These are phyloP conservation scores for Danionella dracula DNA, from an alignment of 2,797 vertebrate species.

Conservation along the genomic window DNA sequence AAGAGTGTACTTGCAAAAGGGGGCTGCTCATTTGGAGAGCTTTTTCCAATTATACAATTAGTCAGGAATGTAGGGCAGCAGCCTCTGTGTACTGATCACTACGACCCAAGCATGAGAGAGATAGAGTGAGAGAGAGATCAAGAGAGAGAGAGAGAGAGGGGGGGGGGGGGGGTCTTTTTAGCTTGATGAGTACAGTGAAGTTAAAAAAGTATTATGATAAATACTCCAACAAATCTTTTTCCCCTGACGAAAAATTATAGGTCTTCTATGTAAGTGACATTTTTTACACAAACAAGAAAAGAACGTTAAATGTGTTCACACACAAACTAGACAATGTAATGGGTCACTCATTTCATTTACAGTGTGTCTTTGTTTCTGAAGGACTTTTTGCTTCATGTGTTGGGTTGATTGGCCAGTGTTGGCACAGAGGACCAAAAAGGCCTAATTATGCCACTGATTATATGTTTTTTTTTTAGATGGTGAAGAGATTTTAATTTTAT, in stretches of 20 bases:
- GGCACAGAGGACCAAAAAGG: conserved; percentile 28
- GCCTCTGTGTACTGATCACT: conserved; percentile 64
- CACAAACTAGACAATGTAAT: conserved; percentile 50
- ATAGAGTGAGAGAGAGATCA: too few relatives aligned
- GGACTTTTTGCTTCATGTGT: conserved; percentile 22
- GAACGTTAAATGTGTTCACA: conserved; percentile 50
- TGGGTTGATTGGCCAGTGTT: conserved; percentile 35
- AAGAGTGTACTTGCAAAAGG: conserved; percentile 51
- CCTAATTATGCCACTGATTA: conserved; percentile 41
- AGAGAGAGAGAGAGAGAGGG: too few relatives aligned
- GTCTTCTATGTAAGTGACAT: conserved; percentile 17
- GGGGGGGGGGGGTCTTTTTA: conserved; percentile 48
- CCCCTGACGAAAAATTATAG: too few relatives aligned
- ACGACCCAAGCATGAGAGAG: conserved; percentile 62
- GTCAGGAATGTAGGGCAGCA: conserved; percentile 79
- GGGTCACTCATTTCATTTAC: conserved; percentile 48
- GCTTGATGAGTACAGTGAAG: conserved; percentile 32
- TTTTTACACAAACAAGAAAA: background rate
- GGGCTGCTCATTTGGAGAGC: conserved; percentile 75
- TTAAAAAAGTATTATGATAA: background rate
- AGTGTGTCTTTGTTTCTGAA: conserved; percentile 36
- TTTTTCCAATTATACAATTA: conserved; percentile 82
- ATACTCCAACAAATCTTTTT: too few relatives aligned
- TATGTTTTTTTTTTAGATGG: conserved; percentile 40
- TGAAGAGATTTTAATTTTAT: conserved; percentile 58